phyloP scores from a whole-genome alignment of 2,888 invertebrate species.

The Athrips mouffetella region DNA sequence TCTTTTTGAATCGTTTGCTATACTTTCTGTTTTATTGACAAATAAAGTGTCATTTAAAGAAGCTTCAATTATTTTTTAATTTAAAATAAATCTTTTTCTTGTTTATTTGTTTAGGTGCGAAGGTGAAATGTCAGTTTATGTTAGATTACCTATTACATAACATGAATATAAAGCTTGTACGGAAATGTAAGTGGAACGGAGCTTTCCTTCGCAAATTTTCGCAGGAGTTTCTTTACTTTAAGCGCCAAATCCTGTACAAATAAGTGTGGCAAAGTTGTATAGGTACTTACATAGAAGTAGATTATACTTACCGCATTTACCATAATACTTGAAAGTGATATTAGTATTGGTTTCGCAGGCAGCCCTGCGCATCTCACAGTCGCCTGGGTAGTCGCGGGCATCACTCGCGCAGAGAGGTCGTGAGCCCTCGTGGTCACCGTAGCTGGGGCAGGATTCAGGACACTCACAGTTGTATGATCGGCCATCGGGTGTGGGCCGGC shows the following conservation, averaged over 20 bases:
- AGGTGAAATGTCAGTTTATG: too few species aligned
- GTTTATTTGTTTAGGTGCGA: too few species aligned
- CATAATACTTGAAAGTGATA: conserved; percentile 88
- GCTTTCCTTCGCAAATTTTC: too few species aligned
- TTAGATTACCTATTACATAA: too few species aligned
- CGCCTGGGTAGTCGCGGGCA: conserved; percentile 89
- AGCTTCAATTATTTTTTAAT: too few species aligned
- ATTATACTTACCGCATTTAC: conserved; percentile 88
- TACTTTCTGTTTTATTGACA: too few species aligned
- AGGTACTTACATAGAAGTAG: not conserved
- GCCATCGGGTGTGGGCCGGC: conserved; percentile 83
- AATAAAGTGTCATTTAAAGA: too few species aligned
- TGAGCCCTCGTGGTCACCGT: conserved; percentile 89
- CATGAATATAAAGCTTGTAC: too few species aligned
- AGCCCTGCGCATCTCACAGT: conserved; percentile 89
- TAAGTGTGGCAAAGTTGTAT: too few species aligned
- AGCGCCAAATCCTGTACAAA: not conserved
- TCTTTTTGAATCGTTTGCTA: too few species aligned
- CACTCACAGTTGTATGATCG: conserved; percentile 87
- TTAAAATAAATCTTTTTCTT: too few species aligned
- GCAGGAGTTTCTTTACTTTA: not conserved
- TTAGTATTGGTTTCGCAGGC: conserved; percentile 87
- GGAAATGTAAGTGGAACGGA: too few species aligned
- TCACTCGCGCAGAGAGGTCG: conserved; percentile 90
- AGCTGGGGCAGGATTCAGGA: conserved; percentile 86